Evolutionary conservation across 2,797 vertebrate species (phyloP).

Genomic region (Okamejei kenojei): DNA sequence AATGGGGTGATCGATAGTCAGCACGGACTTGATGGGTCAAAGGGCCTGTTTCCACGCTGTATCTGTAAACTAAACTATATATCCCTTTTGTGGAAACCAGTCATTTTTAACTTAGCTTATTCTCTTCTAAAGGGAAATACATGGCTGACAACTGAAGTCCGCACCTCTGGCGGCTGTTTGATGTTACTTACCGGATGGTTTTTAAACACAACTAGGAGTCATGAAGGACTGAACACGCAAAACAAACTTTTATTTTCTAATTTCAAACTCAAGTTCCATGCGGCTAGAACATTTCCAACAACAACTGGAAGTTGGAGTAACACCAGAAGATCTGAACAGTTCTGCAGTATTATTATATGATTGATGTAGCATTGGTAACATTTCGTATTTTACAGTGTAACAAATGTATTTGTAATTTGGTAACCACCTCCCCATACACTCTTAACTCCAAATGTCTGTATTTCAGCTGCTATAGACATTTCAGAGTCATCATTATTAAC

Average conservation of each 20-base stretch:
- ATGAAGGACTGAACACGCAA: neutral
- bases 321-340: conserved; percentile 63
- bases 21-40: too few species aligned
- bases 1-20: too few species aligned
- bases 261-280: conserved; percentile 18
- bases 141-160: conserved; percentile 83
- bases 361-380: conserved; percentile 75
- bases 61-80: neutral
- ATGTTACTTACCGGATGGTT: neutral
- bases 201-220: conserved; percentile 29
- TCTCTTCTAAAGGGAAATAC: conserved; percentile 81
- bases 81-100: neutral
- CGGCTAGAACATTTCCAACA: neutral
- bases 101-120: neutral
- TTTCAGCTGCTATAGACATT: conserved; percentile 64
- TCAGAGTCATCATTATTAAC: conserved; percentile 8
- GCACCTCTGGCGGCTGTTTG: neutral
- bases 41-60: too few species aligned
- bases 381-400: conserved; percentile 81
- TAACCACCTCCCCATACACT: conserved; percentile 56
- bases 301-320: conserved; percentile 34
- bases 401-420: conserved; percentile 86
- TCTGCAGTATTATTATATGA: conserved; percentile 86
- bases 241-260: conserved; percentile 30
- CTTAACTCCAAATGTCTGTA: conserved; percentile 69